Evolutionary conservation across 1,140 invertebrate genomes (phyloP), one percentile per base, ranked within the genome.

Genomic region (Caenorhabditis briggsae): DNA sequence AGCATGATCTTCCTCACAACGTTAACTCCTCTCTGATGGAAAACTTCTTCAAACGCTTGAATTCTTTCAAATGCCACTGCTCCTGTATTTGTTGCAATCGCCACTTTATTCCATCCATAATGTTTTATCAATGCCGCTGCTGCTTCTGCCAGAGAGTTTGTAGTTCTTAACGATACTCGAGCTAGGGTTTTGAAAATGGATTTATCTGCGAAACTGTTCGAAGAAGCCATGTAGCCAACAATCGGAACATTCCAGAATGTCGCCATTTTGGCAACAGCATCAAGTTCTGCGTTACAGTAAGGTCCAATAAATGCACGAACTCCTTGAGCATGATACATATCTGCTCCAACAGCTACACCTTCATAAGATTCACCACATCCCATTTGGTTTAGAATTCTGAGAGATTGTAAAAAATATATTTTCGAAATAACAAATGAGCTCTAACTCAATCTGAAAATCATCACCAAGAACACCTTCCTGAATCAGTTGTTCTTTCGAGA

Each of bases 301-400:
- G 91, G 91, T 14, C 91, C 91, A 48, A 91, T 89, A 82, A 91
- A 92, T 55, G 89, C 90, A 65, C 90, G 90, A 16, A 92, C 90
- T 56, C 92, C 91, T 78, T 92, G 91, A 64, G 90, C 90, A 82
- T 92, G 91, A 78, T 91, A 92, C 91, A 92, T 92, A 64, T 92
- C 90, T 23, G 91, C 91, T 7, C 89, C 91, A 14, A 92, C 91
- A 14, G 91, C 91, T 46, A 92, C 91, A 48, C 91, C 91, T 86
- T 92, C 91, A 65, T 90, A 92, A 8, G 88, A 84, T 64, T 92
- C 91, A 16, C 91, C 91, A 58, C 91, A 92, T n/a, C 88, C 88
- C 87, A 88, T 89, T 53, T 85, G 70, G 20, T 78, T 82, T 16
- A 89, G 18, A n/a, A 89, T 89, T 55, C 87, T 88, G 78, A 84